Evolutionary conservation across 2,113 vertebrate species (phyloP).

Genomic region (Pseudorectes ferrugineus): DNA sequence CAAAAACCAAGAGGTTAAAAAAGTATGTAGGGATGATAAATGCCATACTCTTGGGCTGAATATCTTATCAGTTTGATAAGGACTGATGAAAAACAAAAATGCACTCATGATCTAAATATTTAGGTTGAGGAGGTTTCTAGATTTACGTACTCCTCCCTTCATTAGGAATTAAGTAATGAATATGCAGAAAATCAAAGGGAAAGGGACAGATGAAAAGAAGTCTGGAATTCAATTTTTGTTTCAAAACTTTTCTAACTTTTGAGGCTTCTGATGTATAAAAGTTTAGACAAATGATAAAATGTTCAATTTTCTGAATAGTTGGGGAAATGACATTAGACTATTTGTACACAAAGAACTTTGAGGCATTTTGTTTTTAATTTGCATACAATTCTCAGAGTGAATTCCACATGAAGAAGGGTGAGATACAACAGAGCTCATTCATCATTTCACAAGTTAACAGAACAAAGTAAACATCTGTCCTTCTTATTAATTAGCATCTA

Average conservation of each 20-base stretch:
- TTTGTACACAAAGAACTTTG: slow-evolving; percentile 22
- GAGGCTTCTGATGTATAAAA: neutral
- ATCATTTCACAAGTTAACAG: slow-evolving; percentile 43
- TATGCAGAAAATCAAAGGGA: neutral
- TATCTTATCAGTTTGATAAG: neutral
- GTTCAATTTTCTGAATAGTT: neutral
- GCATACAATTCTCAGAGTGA: slow-evolving; percentile 53
- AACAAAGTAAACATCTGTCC: slow-evolving; percentile 31
- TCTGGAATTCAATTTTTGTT: neutral
- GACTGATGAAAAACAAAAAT: neutral
- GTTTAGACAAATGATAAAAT: neutral
- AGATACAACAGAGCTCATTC: slow-evolving; percentile 44
- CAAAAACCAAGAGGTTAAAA: neutral
- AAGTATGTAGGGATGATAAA: neutral
- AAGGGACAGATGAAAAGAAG: neutral
- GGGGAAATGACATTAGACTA: neutral
- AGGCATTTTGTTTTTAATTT: slow-evolving; percentile 65
- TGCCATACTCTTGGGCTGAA: neutral
- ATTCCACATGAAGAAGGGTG: slow-evolving; percentile 42
- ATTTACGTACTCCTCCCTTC: neutral
- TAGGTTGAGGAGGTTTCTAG: neutral
- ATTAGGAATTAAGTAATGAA: neutral
- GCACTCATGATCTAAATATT: neutral
- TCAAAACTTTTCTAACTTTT: neutral
- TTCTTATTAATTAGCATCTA: neutral